These are phyloP conservation scores for Heliconius himera DNA, from an alignment of 1,140 invertebrate genomes.

Conservation along the genomic window DNA sequence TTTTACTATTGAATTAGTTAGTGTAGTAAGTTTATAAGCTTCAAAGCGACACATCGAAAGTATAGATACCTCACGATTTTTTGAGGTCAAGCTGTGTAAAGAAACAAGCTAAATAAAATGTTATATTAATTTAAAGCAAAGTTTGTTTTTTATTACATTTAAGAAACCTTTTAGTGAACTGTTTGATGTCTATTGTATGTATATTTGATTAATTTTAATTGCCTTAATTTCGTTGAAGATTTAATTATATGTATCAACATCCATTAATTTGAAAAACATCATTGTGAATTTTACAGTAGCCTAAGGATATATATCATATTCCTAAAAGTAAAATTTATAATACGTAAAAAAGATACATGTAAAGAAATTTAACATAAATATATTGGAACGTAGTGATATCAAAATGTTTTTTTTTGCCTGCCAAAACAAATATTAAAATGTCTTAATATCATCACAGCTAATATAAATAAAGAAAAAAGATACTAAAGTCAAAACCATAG, in stretches of 20 bases:
- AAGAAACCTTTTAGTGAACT: not conserved
- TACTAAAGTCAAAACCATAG: conserved; percentile 20
- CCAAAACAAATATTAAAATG: too few species aligned
- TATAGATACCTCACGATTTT: not conserved
- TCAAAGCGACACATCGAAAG: not conserved
- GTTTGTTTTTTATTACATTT: not conserved
- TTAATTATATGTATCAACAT: not conserved
- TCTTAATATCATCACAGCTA: not conserved
- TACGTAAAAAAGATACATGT: not conserved
- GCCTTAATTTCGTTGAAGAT: too few species aligned
- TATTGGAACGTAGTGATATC: not conserved
- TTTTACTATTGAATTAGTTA: conserved; percentile 26
- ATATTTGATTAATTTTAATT: too few species aligned
- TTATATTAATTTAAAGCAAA: not conserved
- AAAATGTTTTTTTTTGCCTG: too few species aligned
- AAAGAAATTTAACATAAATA: not conserved
- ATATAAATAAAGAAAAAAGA: not conserved
- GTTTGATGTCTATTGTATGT: too few species aligned
- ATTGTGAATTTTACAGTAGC: not conserved
- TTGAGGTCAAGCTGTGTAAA: not conserved
- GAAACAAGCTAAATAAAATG: not conserved
- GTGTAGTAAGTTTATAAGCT: not conserved
- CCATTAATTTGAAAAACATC: not conserved
- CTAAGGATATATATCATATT: not conserved
- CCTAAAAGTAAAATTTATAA: not conserved